These are phyloP conservation scores for Cygnus olor DNA, from an alignment of 2,797 vertebrate genomes.

Conservation along the genomic window DNA sequence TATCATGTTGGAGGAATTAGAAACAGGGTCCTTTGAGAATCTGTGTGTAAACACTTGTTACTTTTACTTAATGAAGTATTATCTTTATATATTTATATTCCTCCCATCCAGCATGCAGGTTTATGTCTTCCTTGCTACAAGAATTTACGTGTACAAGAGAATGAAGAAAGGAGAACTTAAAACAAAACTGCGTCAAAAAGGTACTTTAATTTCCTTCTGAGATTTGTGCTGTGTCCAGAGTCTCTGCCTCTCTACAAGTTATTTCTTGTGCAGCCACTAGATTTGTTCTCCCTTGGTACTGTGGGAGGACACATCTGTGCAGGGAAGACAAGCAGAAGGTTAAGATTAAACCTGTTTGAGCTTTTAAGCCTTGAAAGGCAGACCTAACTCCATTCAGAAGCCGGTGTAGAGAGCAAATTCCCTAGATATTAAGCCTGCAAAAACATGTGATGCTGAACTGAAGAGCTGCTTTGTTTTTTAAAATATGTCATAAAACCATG, in stretches of 20 bases:
- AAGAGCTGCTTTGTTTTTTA: neutral
- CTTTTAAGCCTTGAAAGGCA: neutral
- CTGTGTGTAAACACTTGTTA: neutral
- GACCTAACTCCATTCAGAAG: neutral
- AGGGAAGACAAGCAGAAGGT: neutral
- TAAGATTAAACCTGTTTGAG: neutral
- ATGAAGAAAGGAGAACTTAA: neutral
- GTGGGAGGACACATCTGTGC: neutral
- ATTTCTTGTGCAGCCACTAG: neutral
- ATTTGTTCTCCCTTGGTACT: neutral
- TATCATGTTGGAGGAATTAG: neutral
- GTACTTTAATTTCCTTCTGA: neutral
- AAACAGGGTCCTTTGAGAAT: neutral
- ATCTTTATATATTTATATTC: neutral
- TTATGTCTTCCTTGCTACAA: neutral
- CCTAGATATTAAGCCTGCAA: neutral
- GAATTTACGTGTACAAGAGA: neutral
- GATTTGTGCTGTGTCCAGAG: neutral
- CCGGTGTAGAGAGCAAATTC: neutral
- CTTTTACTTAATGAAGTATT: neutral
- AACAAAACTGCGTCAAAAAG: neutral
- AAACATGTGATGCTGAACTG: neutral
- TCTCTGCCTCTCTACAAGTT: neutral
- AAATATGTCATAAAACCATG: neutral
- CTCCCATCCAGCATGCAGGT: neutral